Evolutionary conservation across 2,888 invertebrate genomes (phyloP).

Genomic region (Euzetes globulus): DNA sequence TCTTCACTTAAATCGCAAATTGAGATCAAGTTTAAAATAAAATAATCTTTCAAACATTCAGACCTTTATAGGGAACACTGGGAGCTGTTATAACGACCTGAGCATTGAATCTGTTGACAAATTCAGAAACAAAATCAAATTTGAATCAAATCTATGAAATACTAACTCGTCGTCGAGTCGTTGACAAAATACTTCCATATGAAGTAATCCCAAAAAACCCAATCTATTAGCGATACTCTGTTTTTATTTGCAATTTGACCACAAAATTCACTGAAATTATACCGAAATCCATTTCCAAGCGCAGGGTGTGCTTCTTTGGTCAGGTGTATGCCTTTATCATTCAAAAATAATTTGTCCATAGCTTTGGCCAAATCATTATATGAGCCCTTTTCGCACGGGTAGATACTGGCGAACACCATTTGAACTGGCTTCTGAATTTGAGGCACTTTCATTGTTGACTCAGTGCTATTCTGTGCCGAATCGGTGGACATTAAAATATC

Average conservation of each 20-base stretch:
- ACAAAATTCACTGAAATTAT: background rate
- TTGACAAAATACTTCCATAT: conserved; percentile 54
- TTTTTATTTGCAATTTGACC: no score
- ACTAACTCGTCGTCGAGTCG: conserved; percentile 51
- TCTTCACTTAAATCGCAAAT: conserved; percentile 52
- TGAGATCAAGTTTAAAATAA: no score
- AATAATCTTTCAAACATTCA: no score
- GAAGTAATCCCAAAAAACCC: conserved; percentile 51
- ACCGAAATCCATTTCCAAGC: conserved; percentile 50
- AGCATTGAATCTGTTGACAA: conserved; percentile 44
- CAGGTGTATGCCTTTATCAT: conserved; percentile 85
- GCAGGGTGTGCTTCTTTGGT: conserved; percentile 62
- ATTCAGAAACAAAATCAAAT: background rate
- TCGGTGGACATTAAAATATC: conserved; percentile 59
- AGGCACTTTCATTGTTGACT: background rate
- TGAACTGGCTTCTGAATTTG: conserved; percentile 31
- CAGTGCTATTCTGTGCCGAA: background rate
- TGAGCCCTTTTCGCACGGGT: conserved; percentile 82
- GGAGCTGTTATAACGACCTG: conserved; percentile 53
- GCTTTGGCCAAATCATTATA: conserved; percentile 65
- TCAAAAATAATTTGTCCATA: conserved; percentile 82
- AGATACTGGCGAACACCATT: conserved; percentile 70
- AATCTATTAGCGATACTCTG: conserved; percentile 44
- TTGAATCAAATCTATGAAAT: background rate
- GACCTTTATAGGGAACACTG: conserved; percentile 52